Evolutionary conservation across 2,888 invertebrate species (phyloP).

Genomic region (Deilephila elpenor): DNA sequence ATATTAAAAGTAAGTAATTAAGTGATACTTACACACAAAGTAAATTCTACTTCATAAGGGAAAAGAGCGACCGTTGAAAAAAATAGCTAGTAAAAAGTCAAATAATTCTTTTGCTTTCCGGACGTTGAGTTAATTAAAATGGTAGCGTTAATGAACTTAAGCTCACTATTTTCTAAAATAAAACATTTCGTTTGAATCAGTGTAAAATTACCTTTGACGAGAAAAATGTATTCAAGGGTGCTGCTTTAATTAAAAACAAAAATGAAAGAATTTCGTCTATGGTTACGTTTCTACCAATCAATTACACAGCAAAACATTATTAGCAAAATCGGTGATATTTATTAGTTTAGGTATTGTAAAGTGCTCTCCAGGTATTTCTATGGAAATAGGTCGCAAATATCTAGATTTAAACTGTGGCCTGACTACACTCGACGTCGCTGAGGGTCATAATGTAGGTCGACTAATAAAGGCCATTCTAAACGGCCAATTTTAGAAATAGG

Average conservation of each 20-base stretch:
- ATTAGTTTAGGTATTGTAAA: too few species aligned
- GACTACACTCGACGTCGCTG: background rate
- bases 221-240: background rate
- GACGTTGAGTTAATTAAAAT: background rate
- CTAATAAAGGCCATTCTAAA: slow-evolving; percentile 45
- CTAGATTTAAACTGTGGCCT: background rate
- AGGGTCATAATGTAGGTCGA: slow-evolving; percentile 42
- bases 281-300: too few species aligned
- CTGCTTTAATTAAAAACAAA: too few species aligned
- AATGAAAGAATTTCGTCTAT: too few species aligned
- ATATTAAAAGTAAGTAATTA: background rate
- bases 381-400: too few species aligned
- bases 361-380: too few species aligned
- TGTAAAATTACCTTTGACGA: background rate
- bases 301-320: too few species aligned
- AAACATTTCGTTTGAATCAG: background rate
- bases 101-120: slow-evolving; percentile 6
- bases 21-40: slow-evolving; percentile 6
- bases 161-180: background rate
- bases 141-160: background rate
- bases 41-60: background rate
- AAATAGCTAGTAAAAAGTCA: background rate
- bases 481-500: slow-evolving; percentile 41
- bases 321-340: too few species aligned
- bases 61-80: slow-evolving; percentile 6